phyloP scores from a whole-genome alignment of 1,140 invertebrate genomes.

The Ceratina australensis region DNA sequence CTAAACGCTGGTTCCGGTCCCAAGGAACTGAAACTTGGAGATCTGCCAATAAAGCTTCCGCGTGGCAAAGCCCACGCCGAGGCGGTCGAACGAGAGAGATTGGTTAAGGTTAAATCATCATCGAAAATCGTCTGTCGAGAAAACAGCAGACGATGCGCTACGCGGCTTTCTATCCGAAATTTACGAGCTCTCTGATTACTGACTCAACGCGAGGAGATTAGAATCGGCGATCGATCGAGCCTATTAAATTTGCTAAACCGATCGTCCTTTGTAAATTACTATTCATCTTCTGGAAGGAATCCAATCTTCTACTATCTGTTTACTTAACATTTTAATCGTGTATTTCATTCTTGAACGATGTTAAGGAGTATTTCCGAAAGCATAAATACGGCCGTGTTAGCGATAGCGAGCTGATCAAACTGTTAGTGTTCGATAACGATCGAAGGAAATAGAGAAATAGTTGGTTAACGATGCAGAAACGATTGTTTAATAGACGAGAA shows the following conservation, averaged over 20 bases:
- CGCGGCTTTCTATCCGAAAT: neutral
- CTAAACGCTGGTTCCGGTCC: conserved; percentile 17
- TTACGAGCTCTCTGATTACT: neutral
- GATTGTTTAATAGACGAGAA: conserved; percentile 30
- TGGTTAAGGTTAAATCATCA: conserved; percentile 1
- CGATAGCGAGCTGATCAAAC: neutral
- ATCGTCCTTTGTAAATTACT: too few relatives aligned
- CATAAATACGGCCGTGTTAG: too few relatives aligned
- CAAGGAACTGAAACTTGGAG: conserved; percentile 21
- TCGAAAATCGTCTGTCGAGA: neutral
- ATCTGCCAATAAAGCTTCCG: neutral
- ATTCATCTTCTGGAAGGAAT: too few relatives aligned
- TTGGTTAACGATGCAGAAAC: conserved; percentile 13
- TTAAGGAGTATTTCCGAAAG: too few relatives aligned
- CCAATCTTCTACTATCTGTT: too few relatives aligned
- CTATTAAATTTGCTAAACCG: too few relatives aligned
- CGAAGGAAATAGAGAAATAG: neutral
- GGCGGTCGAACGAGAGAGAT: neutral
- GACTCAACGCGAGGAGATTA: too few relatives aligned
- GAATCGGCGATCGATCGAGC: too few relatives aligned
- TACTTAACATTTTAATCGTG: too few relatives aligned
- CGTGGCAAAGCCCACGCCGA: conserved; percentile 14
- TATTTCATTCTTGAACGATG: too few relatives aligned
- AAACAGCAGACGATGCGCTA: neutral
- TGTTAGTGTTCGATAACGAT: neutral